A percentile compares a stretch with the other conserved stretches of the same genome.
These are phyloP conservation scores for Lepus oiostolus DNA, from an alignment of 2,797 vertebrate species.

Conservation along the genomic window DNA sequence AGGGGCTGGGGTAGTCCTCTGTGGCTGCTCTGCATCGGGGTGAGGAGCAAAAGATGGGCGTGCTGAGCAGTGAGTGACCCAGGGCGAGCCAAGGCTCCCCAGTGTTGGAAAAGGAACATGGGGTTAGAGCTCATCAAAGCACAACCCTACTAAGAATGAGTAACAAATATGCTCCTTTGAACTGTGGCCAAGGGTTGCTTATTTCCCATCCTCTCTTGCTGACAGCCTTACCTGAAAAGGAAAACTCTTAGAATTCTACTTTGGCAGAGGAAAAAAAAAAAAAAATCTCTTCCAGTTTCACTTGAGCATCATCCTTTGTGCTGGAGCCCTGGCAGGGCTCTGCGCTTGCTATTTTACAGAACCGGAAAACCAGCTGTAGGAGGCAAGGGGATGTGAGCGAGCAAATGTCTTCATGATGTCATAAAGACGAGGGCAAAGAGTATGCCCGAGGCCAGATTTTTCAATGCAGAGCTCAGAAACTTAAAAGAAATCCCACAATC, in stretches of 20 bases:
- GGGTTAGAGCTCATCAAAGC: neutral
- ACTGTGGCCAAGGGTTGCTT: neutral
- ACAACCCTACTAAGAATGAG: conserved; percentile 61
- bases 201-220: conserved; percentile 59
- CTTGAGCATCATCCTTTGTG: conserved; percentile 43
- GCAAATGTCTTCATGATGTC: conserved; percentile 83
- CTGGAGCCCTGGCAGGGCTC: conserved; percentile 40
- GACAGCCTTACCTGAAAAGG: conserved; percentile 59
- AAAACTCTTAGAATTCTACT: conserved; percentile 63
- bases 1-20: neutral
- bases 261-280: neutral
- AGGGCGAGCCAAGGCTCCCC: conserved; percentile 3
- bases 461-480: conserved; percentile 75
- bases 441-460: conserved; percentile 77
- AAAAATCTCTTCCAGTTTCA: neutral
- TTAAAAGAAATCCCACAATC: conserved; percentile 76
- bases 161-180: neutral
- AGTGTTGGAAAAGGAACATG: neutral
- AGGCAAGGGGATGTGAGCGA: conserved; percentile 78
- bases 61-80: conserved; percentile 20
- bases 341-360: conserved; percentile 75
- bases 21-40: neutral
- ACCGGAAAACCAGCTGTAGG: conserved; percentile 77
- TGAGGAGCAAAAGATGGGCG: neutral
- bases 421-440: conserved; percentile 74